Evolutionary conservation across 2,888 invertebrate genomes (phyloP).

Genomic region (Lithophane ornitopus): DNA sequence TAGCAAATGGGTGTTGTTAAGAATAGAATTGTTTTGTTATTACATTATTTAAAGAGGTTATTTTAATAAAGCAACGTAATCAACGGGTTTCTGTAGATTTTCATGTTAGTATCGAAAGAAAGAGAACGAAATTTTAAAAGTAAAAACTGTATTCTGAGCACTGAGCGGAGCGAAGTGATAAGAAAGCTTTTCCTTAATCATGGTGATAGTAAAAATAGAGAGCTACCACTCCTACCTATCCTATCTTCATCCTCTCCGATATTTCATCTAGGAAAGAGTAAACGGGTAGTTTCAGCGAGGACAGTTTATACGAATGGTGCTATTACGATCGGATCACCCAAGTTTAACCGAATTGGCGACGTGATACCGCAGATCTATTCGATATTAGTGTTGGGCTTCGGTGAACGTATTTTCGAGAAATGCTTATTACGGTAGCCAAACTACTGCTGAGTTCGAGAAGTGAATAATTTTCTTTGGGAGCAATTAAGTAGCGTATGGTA

Average conservation of each 20-base stretch:
- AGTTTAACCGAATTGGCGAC: constrained; percentile 76
- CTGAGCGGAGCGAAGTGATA: not conserved
- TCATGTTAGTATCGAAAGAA: not conserved
- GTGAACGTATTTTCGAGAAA: constrained; percentile 24
- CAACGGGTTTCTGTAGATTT: not conserved
- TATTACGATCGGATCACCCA: constrained; percentile 70
- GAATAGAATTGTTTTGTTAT: constrained; percentile 13
- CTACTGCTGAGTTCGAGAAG: constrained; percentile 19
- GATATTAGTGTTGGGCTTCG: constrained; percentile 58
- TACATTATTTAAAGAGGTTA: not conserved
- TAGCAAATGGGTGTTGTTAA: constrained; percentile 8
- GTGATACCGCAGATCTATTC: constrained; percentile 73
- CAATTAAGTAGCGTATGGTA: constrained; percentile 43
- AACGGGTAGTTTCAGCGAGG: constrained; percentile 54
- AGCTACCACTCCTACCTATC: constrained; percentile 5
- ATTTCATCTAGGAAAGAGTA: constrained; percentile 57
- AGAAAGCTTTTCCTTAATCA: constrained; percentile 30
- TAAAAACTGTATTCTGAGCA: not conserved
- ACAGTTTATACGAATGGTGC: constrained; percentile 69
- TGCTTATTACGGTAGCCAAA: constrained; percentile 21
- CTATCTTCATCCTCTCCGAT: constrained; percentile 30
- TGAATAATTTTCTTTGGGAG: constrained; percentile 14
- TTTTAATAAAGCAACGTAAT: not conserved
- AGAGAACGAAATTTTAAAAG: not conserved
- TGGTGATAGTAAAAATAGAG: constrained; percentile 19